These are phyloP conservation scores for Epizoanthus ramosus DNA, from an alignment of 92 coral and sea anemone species.

Conservation along the genomic window DNA sequence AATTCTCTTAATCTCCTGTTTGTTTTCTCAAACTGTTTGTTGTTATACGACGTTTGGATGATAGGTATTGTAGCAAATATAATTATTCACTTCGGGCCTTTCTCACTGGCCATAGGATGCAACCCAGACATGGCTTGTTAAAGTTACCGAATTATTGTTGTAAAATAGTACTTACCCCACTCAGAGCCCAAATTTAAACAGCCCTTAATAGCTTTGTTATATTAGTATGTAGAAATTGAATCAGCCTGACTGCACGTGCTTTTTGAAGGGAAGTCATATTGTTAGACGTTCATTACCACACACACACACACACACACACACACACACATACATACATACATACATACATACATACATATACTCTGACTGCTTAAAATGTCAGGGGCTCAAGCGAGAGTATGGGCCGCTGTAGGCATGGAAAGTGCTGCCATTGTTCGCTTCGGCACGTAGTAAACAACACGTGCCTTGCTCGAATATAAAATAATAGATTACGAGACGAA, in stretches of 20 bases:
- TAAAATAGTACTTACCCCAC: slow-evolving; percentile 14
- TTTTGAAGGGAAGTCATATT: slow-evolving; percentile 73
- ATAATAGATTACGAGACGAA: slow-evolving; percentile 37
- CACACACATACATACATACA: background rate
- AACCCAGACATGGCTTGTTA: slow-evolving; percentile 15
- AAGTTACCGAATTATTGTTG: slow-evolving; percentile 36
- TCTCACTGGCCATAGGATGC: background rate
- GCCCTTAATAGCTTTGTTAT: slow-evolving; percentile 66
- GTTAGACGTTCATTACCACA: slow-evolving; percentile 61
- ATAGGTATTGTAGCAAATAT: slow-evolving; percentile 54
- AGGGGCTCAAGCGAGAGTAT: slow-evolving; percentile 35
- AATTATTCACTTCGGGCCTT: slow-evolving; percentile 11
- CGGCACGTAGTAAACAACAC: slow-evolving; percentile 39
- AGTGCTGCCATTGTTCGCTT: slow-evolving; percentile 46
- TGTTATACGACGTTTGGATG: slow-evolving; percentile 35
- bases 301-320: background rate
- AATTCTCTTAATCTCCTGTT: slow-evolving; percentile 35
- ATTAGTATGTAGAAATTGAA: slow-evolving; percentile 48
- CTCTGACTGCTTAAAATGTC: slow-evolving; percentile 53
- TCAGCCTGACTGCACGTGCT: slow-evolving; percentile 78
- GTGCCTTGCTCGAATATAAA: slow-evolving; percentile 13
- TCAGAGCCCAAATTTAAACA: slow-evolving; percentile 49
- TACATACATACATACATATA: background rate
- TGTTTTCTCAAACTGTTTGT: slow-evolving; percentile 18
- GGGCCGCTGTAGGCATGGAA: slow-evolving; percentile 48